Conservation (phyloP, 2,888 invertebrate genomes). For the Callinectes sapidus region DNA sequence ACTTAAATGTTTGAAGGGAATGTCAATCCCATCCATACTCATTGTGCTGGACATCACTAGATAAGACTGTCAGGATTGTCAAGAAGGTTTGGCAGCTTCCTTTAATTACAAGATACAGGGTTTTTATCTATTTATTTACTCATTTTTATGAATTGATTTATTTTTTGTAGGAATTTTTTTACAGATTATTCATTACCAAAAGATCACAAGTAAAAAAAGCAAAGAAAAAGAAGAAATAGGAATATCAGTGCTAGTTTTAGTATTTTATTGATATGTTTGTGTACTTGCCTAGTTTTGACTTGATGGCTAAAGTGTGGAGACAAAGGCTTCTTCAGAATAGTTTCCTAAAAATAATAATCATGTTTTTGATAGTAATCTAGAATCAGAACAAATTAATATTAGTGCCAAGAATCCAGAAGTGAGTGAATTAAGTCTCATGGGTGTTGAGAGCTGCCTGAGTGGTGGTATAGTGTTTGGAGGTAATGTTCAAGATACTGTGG, state of each 20-base stretch:
- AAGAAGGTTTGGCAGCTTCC: neutral
- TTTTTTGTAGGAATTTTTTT: neutral
- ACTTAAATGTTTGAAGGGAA: slow-evolving; percentile 18
- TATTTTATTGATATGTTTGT: neutral
- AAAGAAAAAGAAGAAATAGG: neutral
- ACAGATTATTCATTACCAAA: neutral
- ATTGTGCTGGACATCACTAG: neutral
- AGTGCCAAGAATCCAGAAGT: too few species aligned
- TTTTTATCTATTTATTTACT: neutral
- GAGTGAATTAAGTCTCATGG: too few species aligned
- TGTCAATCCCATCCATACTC: neutral
- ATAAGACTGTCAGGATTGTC: neutral
- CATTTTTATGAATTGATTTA: neutral
- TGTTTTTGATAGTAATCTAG: too few species aligned
- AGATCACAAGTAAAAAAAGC: neutral
- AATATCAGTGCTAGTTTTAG: neutral
- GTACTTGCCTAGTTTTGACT: neutral
- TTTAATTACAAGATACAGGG: neutral
- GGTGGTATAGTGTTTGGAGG: too few species aligned
- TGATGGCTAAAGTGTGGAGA: neutral
- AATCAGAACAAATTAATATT: too few species aligned
- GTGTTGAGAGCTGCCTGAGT: too few species aligned
- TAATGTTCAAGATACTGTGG: too few species aligned
- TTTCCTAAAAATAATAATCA: too few species aligned
- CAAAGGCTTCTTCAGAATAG: too few species aligned